Base-by-base conservation (phyloP, 2,797 vertebrate species). In the Sebastes glaucus region DNA sequence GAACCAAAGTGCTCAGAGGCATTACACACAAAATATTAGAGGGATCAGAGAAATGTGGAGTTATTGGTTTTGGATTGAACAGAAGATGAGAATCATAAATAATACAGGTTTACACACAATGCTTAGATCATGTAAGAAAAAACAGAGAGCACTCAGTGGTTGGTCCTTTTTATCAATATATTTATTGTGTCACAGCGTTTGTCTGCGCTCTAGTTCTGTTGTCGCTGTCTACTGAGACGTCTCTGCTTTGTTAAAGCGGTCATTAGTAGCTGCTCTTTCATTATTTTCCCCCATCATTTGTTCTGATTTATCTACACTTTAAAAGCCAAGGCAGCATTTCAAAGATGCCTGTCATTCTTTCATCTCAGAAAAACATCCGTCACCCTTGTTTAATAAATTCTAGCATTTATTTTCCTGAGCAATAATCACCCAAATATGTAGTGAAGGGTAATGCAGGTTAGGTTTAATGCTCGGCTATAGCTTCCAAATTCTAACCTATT, bases 51-150 rank as follows among this genome's bases (percentile, higher is more conserved):
- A 77, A 91, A 91, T 74, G 71, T 64, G 67, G 74, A 84, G 78
- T 77, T 82, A 92, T 88, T 85, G 85, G 85, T 81, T 90, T 92
- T 92, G 89, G 77, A 85, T 67, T 70, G 75, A 90, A 86, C 85
- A 89, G 88, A 84, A 84, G 66, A 87, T 14, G 75, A 63, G 25
- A 32, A 74, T 91, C 71, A 90, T 91, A 81, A 92, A 94, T 92
- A 88, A 92, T 83, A 78, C 78, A 90, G 70, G 63, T 71, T 73
- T 62, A 80, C 81, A 88, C 57, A 83, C 83, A 78, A 86, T 59
- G 25, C 61, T 88, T 59, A 32, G 59, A 90, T 90, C 74, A 85
- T 80, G 52, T 73, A 71, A 75, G 81, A 65, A 73, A 74, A 74
- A 11, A 55, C 16, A 70, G 25, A 42, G 23, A n/a, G 49, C 23